Percentiles rank a stretch among this genome's conserved stretches.
Conservation (phyloP, 2,888 invertebrate genomes). For the Melieria omissa region DNA sequence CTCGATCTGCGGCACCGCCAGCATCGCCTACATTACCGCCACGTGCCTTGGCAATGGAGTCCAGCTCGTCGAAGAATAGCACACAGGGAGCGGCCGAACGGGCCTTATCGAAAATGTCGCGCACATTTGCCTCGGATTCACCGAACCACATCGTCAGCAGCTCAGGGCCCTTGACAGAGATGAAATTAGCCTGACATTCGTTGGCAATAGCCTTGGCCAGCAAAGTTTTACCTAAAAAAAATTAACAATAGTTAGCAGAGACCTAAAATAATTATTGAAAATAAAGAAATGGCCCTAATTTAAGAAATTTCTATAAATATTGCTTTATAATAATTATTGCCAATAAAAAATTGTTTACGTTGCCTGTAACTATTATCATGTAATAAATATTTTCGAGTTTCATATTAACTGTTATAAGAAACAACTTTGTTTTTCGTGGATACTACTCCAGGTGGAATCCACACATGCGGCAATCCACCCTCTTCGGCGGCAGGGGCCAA, state of each 20-base stretch:
- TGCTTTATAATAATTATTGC: too few species aligned
- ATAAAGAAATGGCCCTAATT: neutral
- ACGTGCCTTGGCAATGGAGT: slow-evolving; percentile 98
- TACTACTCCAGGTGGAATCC: too few species aligned
- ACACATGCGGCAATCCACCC: too few species aligned
- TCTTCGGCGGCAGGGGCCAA: too few species aligned
- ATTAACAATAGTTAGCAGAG: neutral
- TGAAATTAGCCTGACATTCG: slow-evolving; percentile 99
- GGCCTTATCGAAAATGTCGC: slow-evolving; percentile 99
- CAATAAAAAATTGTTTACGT: too few species aligned
- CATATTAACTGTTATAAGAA: too few species aligned
- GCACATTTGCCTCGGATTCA: slow-evolving; percentile 99
- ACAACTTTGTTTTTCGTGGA: too few species aligned
- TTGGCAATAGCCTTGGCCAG: slow-evolving; percentile 98
- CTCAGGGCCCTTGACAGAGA: slow-evolving; percentile 98
- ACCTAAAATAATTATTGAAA: neutral
- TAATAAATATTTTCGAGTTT: too few species aligned
- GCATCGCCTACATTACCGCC: slow-evolving; percentile 98
- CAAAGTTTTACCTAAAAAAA: slow-evolving; percentile 76
- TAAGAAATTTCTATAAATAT: too few species aligned
- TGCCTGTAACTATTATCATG: too few species aligned
- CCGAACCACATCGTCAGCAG: slow-evolving; percentile 99
- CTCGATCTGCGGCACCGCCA: slow-evolving; percentile 94
- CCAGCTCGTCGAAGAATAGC: slow-evolving; percentile 98
- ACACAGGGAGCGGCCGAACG: slow-evolving; percentile 99